Percentiles rank a stretch among this genome's conserved stretches.
Evolutionary conservation across 2,113 vertebrate genomes (phyloP).

Genomic region (Pao palembangensis): DNA sequence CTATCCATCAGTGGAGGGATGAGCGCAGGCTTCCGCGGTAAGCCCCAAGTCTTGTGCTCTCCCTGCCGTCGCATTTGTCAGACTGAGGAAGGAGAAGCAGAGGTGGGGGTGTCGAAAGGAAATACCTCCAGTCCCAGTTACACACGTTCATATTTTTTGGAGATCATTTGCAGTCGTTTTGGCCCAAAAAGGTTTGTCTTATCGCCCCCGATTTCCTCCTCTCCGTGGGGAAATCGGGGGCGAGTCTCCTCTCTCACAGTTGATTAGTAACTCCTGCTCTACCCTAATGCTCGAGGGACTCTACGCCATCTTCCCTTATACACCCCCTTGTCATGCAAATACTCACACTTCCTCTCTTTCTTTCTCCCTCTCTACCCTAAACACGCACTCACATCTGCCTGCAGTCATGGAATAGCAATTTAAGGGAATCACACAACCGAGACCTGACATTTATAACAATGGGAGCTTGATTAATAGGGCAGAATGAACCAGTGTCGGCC

Average conservation of each 20-base stretch:
- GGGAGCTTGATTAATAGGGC: conserved; percentile 70
- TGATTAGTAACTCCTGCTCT: conserved; percentile 70
- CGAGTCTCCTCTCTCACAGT: conserved; percentile 64
- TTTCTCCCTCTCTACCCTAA: conserved; percentile 11
- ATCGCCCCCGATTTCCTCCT: conserved; percentile 63
- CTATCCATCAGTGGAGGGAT: conserved; percentile 58
- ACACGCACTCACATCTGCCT: conserved; percentile 40
- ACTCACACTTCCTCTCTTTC: conserved; percentile 20
- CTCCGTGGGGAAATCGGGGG: conserved; percentile 51
- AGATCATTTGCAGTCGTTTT: conserved; percentile 61
- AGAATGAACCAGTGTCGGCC: conserved; percentile 55
- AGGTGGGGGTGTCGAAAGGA: background rate
- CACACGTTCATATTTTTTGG: conserved; percentile 49
- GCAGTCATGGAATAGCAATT: conserved; percentile 58
- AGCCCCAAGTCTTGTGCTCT: conserved; percentile 43
- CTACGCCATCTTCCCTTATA: conserved; percentile 64
- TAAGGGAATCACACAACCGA: conserved; percentile 54
- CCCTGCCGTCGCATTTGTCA: conserved; percentile 39
- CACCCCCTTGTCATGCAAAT: conserved; percentile 60
- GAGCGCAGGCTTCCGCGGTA: conserved; percentile 35
- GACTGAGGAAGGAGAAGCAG: conserved; percentile 9
- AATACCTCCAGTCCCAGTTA: background rate
- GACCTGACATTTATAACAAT: conserved; percentile 71
- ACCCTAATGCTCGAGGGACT: conserved; percentile 63
- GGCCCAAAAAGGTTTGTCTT: conserved; percentile 65